Conservation (phyloP, 2,113 vertebrate genomes). For the Solea solea region DNA sequence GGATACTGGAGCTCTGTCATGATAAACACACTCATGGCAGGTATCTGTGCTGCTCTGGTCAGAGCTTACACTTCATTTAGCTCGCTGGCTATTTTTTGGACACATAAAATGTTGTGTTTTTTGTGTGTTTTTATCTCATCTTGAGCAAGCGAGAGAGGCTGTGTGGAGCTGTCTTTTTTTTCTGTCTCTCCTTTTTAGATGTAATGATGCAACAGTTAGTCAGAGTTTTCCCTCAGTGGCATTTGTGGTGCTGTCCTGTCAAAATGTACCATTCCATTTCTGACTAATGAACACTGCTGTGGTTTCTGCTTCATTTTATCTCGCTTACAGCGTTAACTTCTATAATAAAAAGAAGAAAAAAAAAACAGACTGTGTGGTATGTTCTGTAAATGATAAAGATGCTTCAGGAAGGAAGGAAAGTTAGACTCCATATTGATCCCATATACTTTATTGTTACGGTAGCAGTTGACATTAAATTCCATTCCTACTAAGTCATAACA, state of each 20-base stretch:
- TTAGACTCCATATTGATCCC: no score
- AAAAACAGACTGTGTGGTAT: no score
- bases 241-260: conserved; percentile 30
- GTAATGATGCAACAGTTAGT: conserved; percentile 60
- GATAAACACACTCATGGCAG: conserved; percentile 14
- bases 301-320: neutral
- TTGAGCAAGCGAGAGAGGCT: neutral
- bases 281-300: conserved; percentile 3
- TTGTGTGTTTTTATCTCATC: conserved; percentile 21
- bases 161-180: neutral
- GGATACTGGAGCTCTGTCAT: neutral
- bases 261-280: neutral
- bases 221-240: conserved; percentile 33
- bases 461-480: no score
- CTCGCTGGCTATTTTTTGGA: conserved; percentile 14
- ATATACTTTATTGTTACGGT: no score
- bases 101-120: conserved; percentile 16
- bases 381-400: no score
- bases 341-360: no score
- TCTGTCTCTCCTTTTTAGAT: no score
- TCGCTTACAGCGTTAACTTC: no score
- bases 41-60: conserved; percentile 2
- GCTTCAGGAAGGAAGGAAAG: no score
- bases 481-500: no score
- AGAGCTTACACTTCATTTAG: conserved; percentile 17